Base-by-base conservation (phyloP, 2,797 vertebrate genomes). In the Eutrigla gurnardus region DNA sequence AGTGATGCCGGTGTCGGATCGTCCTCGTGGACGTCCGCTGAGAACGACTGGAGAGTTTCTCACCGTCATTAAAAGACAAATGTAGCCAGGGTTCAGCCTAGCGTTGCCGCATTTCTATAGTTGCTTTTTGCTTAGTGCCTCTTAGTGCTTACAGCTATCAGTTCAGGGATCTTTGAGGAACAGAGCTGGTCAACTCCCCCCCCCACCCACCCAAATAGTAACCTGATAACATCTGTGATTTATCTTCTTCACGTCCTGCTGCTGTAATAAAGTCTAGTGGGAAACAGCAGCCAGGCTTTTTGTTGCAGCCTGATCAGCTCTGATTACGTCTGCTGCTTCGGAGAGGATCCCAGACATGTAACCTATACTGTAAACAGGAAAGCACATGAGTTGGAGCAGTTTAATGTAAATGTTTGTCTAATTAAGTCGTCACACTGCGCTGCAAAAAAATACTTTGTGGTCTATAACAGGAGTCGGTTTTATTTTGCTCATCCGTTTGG, bases 241-340 rank as follows among this genome's bases (percentile, higher is more conserved):
- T 83, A 90, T 93, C 90, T 92, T 75, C 77, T 84, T 80, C 86
- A 62, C 90, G 90, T 82, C 90, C 89, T 85, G 90, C 89, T 80
- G 88, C 80, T 39, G 90, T 93, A 93, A 93, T 86, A 77, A 76
- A 85, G 80, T 86, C 90, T 73, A 58, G 75, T 66, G 69, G 72
- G 82, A 86, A 77, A 85, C 17, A 58, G 85, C 53, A 74, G 75
- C 63, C 61, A 35, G 73, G 72, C 63, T 90, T 90, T 25, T 78
- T 75, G 80, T 82, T 88, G 62, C 73, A 61, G 75, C 67, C 75
- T 37, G 54, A 77, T 92, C 80, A 73, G 76, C 84, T 88, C 86
- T 52, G 67, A 77, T 89, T 87, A 85, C 80, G 82, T 74, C 59
- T 73, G 71, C 63, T 77, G 63, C 73, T 70, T 66, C 46, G 83